phyloP scores from a whole-genome alignment of 2,888 invertebrate species.

The Athrips mouffetella region DNA sequence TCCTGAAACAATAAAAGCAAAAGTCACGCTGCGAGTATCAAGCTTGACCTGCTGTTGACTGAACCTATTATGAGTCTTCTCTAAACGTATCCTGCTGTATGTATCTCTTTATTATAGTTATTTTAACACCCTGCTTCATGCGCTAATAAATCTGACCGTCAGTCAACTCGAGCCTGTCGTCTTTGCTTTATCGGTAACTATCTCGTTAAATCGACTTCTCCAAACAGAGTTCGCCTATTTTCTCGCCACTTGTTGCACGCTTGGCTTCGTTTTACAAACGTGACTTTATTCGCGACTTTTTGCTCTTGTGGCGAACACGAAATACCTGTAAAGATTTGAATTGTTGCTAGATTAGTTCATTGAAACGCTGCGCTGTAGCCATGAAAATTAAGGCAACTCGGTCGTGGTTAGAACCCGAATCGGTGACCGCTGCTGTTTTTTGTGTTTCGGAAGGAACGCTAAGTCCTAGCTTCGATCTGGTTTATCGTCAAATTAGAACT shows the following conservation, averaged over 20 bases:
- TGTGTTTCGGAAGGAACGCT: slow-evolving; percentile 39
- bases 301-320: slow-evolving; percentile 37
- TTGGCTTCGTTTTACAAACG: slow-evolving; percentile 55
- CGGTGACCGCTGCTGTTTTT: no score
- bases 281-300: slow-evolving; percentile 65
- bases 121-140: slow-evolving; percentile 28
- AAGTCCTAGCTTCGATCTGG: no score
- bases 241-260: slow-evolving; percentile 64
- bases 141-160: slow-evolving; percentile 38
- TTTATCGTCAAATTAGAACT: no score
- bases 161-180: slow-evolving; percentile 27
- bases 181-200: slow-evolving; percentile 26
- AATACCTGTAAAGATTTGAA: slow-evolving; percentile 54
- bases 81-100: slow-evolving; percentile 37
- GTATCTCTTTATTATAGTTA: slow-evolving; percentile 29
- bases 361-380: no score
- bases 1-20: no score
- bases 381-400: no score
- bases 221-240: slow-evolving; percentile 40
- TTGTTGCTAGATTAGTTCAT: no score
- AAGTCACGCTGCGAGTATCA: no score
- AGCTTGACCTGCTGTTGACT: slow-evolving; percentile 27
- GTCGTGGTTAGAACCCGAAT: no score
- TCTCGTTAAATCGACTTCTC: slow-evolving; percentile 33
- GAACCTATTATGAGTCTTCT: slow-evolving; percentile 39